Evolutionary conservation across 2,888 invertebrate species (phyloP).

Genomic region (Chrysomela aeneicollis): DNA sequence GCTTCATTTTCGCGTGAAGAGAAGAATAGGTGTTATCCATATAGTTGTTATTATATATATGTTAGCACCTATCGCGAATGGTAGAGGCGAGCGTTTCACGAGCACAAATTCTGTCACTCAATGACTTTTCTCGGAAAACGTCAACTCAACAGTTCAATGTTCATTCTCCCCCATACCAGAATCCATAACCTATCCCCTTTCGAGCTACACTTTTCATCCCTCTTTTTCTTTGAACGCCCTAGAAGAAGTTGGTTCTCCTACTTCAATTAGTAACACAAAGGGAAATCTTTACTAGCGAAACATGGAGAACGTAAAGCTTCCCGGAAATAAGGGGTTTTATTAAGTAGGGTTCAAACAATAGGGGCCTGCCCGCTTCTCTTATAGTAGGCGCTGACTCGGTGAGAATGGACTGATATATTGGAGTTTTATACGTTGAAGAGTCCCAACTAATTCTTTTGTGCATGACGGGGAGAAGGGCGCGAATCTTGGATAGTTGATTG

Average conservation of each 20-base stretch:
- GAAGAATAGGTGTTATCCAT: too few relatives aligned
- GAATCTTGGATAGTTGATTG: neutral
- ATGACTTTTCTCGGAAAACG: too few relatives aligned
- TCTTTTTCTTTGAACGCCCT: neutral
- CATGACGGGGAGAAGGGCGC: conserved; percentile 15
- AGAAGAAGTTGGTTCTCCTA: neutral
- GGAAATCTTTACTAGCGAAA: conserved; percentile 6
- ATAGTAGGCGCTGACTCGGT: conserved; percentile 34
- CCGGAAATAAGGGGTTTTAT: conserved; percentile 15
- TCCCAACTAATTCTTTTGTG: conserved; percentile 36
- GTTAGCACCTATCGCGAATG: too few relatives aligned
- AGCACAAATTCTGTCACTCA: too few relatives aligned
- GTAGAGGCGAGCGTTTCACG: too few relatives aligned
- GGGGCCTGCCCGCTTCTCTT: conserved; percentile 20
- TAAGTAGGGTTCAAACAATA: conserved; percentile 15
- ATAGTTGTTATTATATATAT: too few relatives aligned
- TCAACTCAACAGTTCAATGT: too few relatives aligned
- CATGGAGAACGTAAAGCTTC: neutral
- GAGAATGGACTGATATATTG: conserved; percentile 38
- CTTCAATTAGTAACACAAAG: conserved; percentile 34
- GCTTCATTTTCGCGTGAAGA: too few relatives aligned
- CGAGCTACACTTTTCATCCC: neutral
- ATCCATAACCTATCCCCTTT: neutral
- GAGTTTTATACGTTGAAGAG: conserved; percentile 33
- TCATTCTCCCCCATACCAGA: too few relatives aligned